Evolutionary conservation across 2,113 vertebrate species (phyloP).

Genomic region (Condylura cristata): DNA sequence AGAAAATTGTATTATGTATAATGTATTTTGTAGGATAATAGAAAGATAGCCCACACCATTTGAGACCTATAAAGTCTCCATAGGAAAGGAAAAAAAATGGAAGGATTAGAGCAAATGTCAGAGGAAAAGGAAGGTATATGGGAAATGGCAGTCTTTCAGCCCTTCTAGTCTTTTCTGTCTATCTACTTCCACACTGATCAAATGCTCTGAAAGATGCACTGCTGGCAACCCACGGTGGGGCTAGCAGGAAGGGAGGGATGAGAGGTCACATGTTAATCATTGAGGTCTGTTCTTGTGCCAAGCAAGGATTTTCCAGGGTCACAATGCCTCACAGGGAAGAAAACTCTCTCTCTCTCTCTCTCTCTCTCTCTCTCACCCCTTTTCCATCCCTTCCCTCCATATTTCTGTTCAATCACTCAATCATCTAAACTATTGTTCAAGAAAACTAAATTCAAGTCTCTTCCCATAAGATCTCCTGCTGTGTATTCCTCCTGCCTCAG

Average conservation of each 20-base stretch:
- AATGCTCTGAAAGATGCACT: neutral
- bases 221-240: neutral
- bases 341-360: neutral
- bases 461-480: neutral
- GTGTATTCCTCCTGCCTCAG: neutral
- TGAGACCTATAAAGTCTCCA: neutral
- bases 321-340: neutral
- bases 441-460: neutral
- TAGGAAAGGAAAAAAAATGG: neutral
- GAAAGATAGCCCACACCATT: neutral
- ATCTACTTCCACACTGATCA: neutral
- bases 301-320: neutral
- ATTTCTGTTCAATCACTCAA: neutral
- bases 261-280: neutral
- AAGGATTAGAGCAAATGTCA: neutral
- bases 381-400: neutral
- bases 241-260: neutral
- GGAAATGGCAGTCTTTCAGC: neutral
- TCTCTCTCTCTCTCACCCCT: neutral
- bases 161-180: neutral
- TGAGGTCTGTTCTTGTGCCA: neutral
- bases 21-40: neutral
- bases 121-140: neutral
- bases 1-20: neutral
- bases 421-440: neutral